Evolutionary conservation across 2,797 vertebrate genomes (phyloP), one percentile per base, ranked within the genome.

Genomic region (Botia almorhae): DNA sequence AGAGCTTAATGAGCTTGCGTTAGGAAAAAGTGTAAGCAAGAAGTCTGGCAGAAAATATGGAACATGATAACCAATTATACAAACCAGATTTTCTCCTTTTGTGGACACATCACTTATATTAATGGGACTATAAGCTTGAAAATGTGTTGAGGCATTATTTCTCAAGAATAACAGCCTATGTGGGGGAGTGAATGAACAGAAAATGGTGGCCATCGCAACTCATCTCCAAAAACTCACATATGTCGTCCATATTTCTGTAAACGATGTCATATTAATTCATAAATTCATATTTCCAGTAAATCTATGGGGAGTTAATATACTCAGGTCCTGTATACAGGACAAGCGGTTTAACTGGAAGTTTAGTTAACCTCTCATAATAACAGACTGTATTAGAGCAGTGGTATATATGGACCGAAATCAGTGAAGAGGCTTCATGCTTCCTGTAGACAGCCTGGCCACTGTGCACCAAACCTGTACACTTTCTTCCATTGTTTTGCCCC

Each of bases 401-500:
- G 14, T 79, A 60, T 76, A 14, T 43, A 19, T 63, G 36, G 26
- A 73, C 16, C 53, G 19, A 63, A 70, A 70, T 78, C 43, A 33
- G 56, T 64, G 21, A 36, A 64, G 19, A 53, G 71, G 33, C 56
- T 56, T 56, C 48, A 48, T 67, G 64, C 36, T 21, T 64, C 58
- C 56, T 74, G 74, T 36, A 76, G 84, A 81, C 50, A 76, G 48
- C 43, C 73, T 81, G 83, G 58, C 74, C 83, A 74, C 63, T 19
- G 51, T 55, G 51, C 7, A 14, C 23, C 21, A 26, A 11, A 26
- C 19, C n/a, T 46, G 43, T 46, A 77, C 72, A 51, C 75, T 48
- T 36, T 69, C 77, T n/a, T 29, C 76, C 56, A 86, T 86, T 84
- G 82, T 83, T 82, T 67, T 86, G 56, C 82, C 81, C 74, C 61